phyloP scores from a whole-genome alignment of 2,797 vertebrate species.

The Malurus leucopterus region DNA sequence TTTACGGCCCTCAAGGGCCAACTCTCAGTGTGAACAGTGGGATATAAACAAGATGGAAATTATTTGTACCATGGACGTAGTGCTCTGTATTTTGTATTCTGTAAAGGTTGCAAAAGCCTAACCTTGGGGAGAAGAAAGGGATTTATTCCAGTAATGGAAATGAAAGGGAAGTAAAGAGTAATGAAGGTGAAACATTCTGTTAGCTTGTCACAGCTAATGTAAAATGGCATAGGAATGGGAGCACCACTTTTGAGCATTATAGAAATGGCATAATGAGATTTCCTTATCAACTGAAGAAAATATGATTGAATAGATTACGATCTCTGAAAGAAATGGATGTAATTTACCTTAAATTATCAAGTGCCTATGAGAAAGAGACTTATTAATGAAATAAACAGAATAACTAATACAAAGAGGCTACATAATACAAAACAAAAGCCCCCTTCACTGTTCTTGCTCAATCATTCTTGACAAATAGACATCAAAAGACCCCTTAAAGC shows the following conservation, averaged over 20 bases:
- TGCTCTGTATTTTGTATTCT: not conserved
- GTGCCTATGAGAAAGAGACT: not conserved
- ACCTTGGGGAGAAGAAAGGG: not conserved
- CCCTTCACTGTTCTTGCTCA: not conserved
- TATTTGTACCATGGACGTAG: not conserved
- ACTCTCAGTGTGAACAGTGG: not conserved
- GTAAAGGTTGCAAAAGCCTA: not conserved
- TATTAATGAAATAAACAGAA: not conserved
- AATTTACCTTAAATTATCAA: conserved; percentile 16
- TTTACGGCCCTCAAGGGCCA: not conserved
- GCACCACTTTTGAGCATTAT: not conserved
- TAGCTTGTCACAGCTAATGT: not conserved
- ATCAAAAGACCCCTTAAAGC: not conserved
- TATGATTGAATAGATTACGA: not conserved
- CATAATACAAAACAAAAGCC: not conserved
- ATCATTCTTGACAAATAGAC: not conserved
- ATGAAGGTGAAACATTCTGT: not conserved
- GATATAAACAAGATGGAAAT: not conserved
- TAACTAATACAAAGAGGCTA: not conserved
- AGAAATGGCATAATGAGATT: conserved; percentile 5
- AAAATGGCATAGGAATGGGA: not conserved
- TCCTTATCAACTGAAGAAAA: not conserved
- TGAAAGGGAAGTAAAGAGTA: not conserved
- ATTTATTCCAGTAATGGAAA: not conserved
- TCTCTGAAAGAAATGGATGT: not conserved